phyloP scores from a whole-genome alignment of 1,140 invertebrate species.

The Papilio xuthus region DNA sequence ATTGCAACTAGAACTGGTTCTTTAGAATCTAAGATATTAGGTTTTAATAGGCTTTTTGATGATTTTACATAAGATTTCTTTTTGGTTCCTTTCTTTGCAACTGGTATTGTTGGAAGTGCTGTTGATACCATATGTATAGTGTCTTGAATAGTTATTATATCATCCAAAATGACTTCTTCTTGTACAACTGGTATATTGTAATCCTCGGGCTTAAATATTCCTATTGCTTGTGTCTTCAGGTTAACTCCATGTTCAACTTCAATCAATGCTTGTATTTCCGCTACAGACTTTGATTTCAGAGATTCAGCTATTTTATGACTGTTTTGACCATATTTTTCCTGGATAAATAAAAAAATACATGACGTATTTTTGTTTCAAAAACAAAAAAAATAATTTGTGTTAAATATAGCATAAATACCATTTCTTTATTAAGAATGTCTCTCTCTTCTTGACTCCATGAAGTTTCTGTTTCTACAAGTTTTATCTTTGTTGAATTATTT shows the following conservation, averaged over 20 bases:
- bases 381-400: constrained; percentile 13
- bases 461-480: constrained; percentile 48
- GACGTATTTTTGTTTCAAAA: neutral
- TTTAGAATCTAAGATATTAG: constrained; percentile 34
- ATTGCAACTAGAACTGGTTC: constrained; percentile 44
- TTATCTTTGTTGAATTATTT: constrained; percentile 49
- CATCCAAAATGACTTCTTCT: constrained; percentile 72
- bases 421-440: constrained; percentile 82
- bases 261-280: constrained; percentile 82
- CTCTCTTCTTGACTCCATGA: constrained; percentile 83
- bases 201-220: constrained; percentile 57
- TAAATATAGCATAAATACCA: constrained; percentile 77
- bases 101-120: constrained; percentile 76
- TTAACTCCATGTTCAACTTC: constrained; percentile 76
- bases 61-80: constrained; percentile 53
- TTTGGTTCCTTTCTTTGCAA: constrained; percentile 53
- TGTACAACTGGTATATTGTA: constrained; percentile 58
- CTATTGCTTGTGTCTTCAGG: constrained; percentile 57
- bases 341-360: constrained; percentile 42
- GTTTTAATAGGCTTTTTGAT: constrained; percentile 46
- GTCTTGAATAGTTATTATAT: constrained; percentile 79
- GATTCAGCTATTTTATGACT: constrained; percentile 84
- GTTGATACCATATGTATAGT: constrained; percentile 81
- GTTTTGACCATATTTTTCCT: constrained; percentile 85
- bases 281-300: constrained; percentile 83